phyloP scores from a whole-genome alignment of 2,888 invertebrate species.

The Cantharis lateralis region DNA sequence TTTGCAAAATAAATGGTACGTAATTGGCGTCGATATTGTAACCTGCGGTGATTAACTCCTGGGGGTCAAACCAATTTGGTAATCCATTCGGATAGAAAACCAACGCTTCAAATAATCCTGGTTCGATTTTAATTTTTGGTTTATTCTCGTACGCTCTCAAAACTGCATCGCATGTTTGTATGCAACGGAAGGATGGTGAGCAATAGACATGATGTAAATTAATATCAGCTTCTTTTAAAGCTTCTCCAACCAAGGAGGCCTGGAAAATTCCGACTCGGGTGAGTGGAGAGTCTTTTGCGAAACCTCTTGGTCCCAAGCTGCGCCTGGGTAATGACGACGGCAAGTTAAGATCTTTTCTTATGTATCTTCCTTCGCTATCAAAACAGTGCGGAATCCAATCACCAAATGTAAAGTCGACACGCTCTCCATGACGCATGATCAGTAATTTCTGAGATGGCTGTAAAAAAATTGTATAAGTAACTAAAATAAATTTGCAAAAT shows the following conservation, averaged over 20 bases:
- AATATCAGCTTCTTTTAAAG: constrained; percentile 71
- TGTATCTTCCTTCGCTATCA: constrained; percentile 75
- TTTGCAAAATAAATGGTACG: constrained; percentile 62
- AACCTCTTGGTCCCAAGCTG: constrained; percentile 70
- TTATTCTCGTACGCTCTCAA: constrained; percentile 52
- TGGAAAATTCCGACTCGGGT: constrained; percentile 88
- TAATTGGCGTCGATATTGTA: constrained; percentile 76
- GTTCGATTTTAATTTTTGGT: constrained; percentile 75
- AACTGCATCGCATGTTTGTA: constrained; percentile 80
- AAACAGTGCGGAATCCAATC: constrained; percentile 89
- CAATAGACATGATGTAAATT: constrained; percentile 77
- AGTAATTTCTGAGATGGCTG: constrained; percentile 55
- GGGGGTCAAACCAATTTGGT: constrained; percentile 77
- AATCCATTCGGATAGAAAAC: constrained; percentile 83
- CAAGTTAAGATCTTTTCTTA: constrained; percentile 89
- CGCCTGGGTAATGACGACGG: constrained; percentile 78
- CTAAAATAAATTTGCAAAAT: not conserved
- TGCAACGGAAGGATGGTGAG: constrained; percentile 87
- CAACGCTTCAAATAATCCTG: constrained; percentile 92
- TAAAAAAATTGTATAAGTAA: not conserved
- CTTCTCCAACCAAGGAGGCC: constrained; percentile 83
- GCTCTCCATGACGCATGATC: constrained; percentile 89
- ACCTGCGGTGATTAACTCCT: constrained; percentile 73
- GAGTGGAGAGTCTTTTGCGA: constrained; percentile 84
- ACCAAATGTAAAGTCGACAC: constrained; percentile 93